Percentiles rank a stretch among this genome's conserved stretches.
Conservation (phyloP, 1,140 invertebrate species). For the Akabosia matsudoensis region DNA sequence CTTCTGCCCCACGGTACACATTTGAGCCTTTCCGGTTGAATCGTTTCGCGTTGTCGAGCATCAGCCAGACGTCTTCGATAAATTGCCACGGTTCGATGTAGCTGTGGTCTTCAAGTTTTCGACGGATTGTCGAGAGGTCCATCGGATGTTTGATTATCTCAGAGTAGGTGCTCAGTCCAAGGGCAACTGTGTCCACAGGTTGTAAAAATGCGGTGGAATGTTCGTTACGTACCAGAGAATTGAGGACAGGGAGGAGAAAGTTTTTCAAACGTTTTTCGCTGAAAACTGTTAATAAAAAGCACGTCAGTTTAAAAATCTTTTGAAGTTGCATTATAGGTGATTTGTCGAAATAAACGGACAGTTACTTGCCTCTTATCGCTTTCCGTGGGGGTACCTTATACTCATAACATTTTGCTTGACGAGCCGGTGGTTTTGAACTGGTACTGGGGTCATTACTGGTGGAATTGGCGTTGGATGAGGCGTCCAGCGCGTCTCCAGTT, state of each 20-base stretch:
- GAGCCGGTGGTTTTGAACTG: background rate
- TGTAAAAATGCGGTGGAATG: background rate
- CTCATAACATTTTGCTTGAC: background rate
- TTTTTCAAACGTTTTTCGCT: background rate
- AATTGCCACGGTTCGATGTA: conserved; percentile 94
- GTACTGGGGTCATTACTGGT: background rate
- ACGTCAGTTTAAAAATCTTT: background rate
- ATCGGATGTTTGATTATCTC: conserved; percentile 92
- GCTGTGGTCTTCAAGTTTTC: conserved; percentile 71
- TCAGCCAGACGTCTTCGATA: conserved; percentile 98
- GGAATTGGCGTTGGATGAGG: too few species aligned
- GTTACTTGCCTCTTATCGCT: background rate
- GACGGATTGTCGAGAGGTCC: conserved; percentile 89
- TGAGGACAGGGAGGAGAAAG: background rate
- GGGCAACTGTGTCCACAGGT: background rate
- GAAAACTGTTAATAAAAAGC: too few species aligned
- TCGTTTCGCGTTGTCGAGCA: conserved; percentile 99
- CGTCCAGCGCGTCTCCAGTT: background rate
- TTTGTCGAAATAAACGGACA: background rate
- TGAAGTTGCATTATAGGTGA: too few species aligned
- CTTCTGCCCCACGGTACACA: conserved; percentile 95
- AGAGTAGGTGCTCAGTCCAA: conserved; percentile 63
- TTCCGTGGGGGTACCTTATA: background rate
- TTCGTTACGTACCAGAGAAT: background rate
- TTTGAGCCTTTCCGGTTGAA: conserved; percentile 97